phyloP scores from a whole-genome alignment of 2,888 invertebrate genomes.

The Lasioglossum oenotherae region DNA sequence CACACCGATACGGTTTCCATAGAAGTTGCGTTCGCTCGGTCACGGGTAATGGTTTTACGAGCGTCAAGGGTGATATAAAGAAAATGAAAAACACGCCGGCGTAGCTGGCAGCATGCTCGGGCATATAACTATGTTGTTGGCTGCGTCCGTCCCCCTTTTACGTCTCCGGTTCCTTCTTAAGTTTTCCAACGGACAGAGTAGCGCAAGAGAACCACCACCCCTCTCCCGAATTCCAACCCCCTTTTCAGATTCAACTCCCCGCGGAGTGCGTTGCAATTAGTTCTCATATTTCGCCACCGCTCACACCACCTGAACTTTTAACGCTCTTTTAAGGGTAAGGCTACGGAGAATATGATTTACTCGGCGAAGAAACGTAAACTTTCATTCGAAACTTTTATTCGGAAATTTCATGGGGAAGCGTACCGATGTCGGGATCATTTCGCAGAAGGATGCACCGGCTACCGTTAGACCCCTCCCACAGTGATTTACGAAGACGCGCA shows the following conservation, averaged over 20 bases:
- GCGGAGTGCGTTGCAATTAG: slow-evolving; percentile 83
- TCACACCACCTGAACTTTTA: slow-evolving; percentile 51
- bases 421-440: slow-evolving; percentile 37
- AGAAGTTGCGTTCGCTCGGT: slow-evolving; percentile 87
- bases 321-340: slow-evolving; percentile 36
- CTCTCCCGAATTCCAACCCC: slow-evolving; percentile 55
- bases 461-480: neutral
- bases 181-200: slow-evolving; percentile 72
- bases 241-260: slow-evolving; percentile 75
- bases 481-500: slow-evolving; percentile 36
- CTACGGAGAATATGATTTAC: slow-evolving; percentile 43
- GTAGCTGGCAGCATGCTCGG: slow-evolving; percentile 81
- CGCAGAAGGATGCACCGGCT: neutral
- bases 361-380: slow-evolving; percentile 48
- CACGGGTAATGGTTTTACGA: slow-evolving; percentile 95
- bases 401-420: slow-evolving; percentile 3
- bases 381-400: slow-evolving; percentile 53
- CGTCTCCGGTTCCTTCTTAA: slow-evolving; percentile 79
- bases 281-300: slow-evolving; percentile 75
- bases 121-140: slow-evolving; percentile 80
- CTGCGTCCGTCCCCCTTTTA: slow-evolving; percentile 70
- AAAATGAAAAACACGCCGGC: slow-evolving; percentile 92
- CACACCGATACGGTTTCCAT: slow-evolving; percentile 70
- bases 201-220: neutral
- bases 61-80: slow-evolving; percentile 94